Percentiles rank a stretch among this genome's conserved stretches.
Conservation (phyloP, 1,140 invertebrate genomes). For the Eupristina koningsbergeri region DNA sequence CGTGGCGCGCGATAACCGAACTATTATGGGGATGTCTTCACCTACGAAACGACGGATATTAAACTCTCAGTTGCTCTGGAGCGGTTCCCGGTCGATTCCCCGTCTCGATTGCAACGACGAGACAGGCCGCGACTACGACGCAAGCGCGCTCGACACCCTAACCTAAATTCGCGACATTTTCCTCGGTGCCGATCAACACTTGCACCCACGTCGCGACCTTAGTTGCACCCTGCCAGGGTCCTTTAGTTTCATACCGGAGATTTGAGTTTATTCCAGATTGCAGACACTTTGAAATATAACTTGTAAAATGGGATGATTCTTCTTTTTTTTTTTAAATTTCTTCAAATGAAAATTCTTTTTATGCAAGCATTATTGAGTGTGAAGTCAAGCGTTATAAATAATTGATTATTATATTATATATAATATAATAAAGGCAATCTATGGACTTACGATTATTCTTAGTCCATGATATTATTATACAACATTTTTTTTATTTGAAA, state of each 20-base stretch:
- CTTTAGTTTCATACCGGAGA: background rate
- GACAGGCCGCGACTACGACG: background rate
- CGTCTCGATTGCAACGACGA: background rate
- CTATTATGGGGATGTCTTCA: background rate
- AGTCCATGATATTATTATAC: too few species aligned
- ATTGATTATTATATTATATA: too few species aligned
- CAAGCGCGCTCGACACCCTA: slow-evolving; percentile 6
- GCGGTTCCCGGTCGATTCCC: background rate
- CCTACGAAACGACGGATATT: slow-evolving; percentile 7
- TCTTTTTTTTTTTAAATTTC: too few species aligned
- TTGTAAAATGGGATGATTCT: too few species aligned
- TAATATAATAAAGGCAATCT: too few species aligned
- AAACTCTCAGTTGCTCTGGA: background rate
- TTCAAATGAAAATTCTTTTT: too few species aligned
- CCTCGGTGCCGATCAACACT: background rate
- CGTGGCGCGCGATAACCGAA: slow-evolving; percentile 15
- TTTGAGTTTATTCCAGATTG: too few species aligned
- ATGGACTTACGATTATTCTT: too few species aligned
- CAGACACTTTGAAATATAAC: too few species aligned
- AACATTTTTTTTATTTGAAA: too few species aligned
- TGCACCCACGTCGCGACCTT: background rate
- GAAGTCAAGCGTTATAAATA: too few species aligned
- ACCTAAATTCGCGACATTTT: background rate
- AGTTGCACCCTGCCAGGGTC: background rate
- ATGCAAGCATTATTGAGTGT: too few species aligned